Evolutionary conservation across 2,888 invertebrate species (phyloP), one percentile per base, ranked within the genome.

Genomic region (Limnephilus marmoratus): DNA sequence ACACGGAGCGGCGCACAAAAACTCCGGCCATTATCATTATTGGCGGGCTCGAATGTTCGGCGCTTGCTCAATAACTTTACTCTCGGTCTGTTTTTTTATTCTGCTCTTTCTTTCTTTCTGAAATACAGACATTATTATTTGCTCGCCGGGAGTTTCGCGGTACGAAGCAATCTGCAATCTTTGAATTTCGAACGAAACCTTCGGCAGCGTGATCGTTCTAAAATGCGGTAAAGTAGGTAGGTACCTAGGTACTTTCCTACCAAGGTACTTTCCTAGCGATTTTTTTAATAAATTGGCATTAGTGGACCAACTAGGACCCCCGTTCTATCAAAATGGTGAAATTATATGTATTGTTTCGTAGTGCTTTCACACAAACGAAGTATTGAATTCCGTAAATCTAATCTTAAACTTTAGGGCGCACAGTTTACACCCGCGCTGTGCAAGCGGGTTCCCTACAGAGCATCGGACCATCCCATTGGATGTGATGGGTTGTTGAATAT

Each of bases 1-100:
- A 91, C 90, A 88, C 91, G 93, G 88, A 31, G 53, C 91, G 90
- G 41, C 90, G 49, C 83, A 45, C 88, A 87, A 53, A 53, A 49
- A 53, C 80, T 81, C 90, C 91, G 90, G 92, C 91, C 93, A 93
- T 93, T 93, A 93, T 93, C 93, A 86, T 93, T 93, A 92, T 93
- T 93, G 92, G 93, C 93, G 93, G 93, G 92, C 91, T 90, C 86
- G 91, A 89, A 89, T 41, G 82, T 91, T 85, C 82, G 89, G 83
- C 80, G 88, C 88, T 89, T 68, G 29, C 80, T 37, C 80, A 24
- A n/a, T 34, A n/a, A 85, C 45, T 89, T 34, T 91, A 41, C 89
- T 68, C 68, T 68, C 68, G 68, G 68, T 68, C 68, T 68, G 68
- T 68, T 68, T 68, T 68, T 68, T 68, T 68, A 49, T 49, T 68